Conservation (phyloP, 2,888 invertebrate species). For the Aproaerema taeniolella region DNA sequence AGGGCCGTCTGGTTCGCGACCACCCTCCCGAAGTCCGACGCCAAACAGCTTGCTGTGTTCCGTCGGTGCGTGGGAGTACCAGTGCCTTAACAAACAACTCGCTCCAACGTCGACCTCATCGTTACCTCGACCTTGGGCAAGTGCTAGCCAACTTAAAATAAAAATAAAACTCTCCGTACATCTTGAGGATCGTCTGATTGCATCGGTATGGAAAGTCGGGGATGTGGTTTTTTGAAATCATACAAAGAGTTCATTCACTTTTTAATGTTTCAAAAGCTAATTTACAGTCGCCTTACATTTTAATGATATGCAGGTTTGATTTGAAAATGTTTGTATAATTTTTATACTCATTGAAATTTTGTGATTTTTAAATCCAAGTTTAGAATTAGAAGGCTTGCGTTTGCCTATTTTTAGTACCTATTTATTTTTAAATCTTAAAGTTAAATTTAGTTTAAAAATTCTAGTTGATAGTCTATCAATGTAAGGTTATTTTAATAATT, state of each 20-base stretch:
- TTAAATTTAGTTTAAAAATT: constrained; percentile 25
- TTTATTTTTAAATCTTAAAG: constrained; percentile 17
- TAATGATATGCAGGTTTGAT: neutral
- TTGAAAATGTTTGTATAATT: neutral
- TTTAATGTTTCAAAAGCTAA: neutral
- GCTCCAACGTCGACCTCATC: too few species aligned
- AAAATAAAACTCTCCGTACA: too few species aligned
- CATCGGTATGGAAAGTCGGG: neutral
- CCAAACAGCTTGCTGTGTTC: too few species aligned
- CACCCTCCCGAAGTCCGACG: too few species aligned
- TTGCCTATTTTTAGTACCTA: constrained; percentile 23
- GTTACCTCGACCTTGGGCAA: too few species aligned
- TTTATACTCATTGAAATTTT: neutral
- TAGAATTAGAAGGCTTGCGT: constrained; percentile 25
- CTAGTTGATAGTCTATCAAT: constrained; percentile 26
- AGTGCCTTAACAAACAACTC: too few species aligned
- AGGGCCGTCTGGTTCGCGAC: too few species aligned
- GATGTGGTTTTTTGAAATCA: neutral
- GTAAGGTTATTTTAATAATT: constrained; percentile 20
- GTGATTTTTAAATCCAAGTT: too few species aligned
- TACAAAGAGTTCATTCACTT: neutral
- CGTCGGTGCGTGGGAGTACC: too few species aligned
- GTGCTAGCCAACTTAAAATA: too few species aligned
- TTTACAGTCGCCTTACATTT: neutral
- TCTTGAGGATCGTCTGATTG: neutral